Percentiles rank a stretch among this genome's conserved stretches.
Conservation (phyloP, 2,888 invertebrate genomes). For the Branchellion lobata region DNA sequence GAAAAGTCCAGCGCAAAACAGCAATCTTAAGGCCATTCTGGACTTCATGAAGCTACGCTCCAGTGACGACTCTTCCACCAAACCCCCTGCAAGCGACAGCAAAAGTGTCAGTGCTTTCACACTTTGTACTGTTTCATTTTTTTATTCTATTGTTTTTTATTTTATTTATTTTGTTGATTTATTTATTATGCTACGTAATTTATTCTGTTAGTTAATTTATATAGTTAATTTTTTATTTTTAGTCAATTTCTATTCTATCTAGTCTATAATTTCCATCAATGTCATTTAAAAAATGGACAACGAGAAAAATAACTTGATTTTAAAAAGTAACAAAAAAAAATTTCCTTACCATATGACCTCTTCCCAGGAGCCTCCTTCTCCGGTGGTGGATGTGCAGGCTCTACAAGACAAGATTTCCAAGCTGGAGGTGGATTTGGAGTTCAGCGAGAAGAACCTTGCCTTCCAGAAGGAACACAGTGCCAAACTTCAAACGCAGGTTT, state of each 20-base stretch:
- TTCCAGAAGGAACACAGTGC: slow-evolving; percentile 31
- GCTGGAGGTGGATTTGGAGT: slow-evolving; percentile 26
- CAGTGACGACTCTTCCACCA: background rate
- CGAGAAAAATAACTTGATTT: no score
- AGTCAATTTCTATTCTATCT: no score
- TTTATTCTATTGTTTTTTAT: no score
- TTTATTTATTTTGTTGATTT: background rate
- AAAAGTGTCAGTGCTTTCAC: no score
- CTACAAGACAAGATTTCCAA: background rate
- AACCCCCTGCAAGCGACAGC: background rate
- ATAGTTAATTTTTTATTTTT: no score
- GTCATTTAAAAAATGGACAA: no score
- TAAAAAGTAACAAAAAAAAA: no score
- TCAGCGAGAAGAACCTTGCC: slow-evolving; percentile 29
- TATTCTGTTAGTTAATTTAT: no score
- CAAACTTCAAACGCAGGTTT: slow-evolving; percentile 25
- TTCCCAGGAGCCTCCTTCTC: background rate
- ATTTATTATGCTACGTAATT: no score
- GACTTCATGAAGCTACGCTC: slow-evolving; percentile 4
- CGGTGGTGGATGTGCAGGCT: background rate
- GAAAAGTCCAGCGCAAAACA: background rate
- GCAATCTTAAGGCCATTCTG: background rate
- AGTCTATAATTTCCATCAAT: no score
- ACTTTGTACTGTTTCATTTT: no score
- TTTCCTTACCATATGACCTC: background rate